A percentile compares a stretch with the other conserved stretches of the same genome.
phyloP scores from a whole-genome alignment of 1,140 invertebrate species.

The Bombus pascuorum region DNA sequence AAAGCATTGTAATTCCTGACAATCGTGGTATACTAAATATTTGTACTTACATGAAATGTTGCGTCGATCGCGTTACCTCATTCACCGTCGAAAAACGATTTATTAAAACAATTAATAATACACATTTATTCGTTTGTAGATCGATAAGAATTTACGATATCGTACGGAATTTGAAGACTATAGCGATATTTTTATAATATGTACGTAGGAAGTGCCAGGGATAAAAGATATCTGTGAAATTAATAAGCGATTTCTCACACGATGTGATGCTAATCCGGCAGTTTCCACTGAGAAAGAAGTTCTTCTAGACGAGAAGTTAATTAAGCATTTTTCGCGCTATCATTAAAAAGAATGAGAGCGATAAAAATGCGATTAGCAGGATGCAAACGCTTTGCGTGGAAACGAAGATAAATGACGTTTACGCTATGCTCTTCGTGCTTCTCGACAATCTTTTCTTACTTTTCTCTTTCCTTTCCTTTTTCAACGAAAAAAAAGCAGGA shows the following conservation, averaged over 20 bases:
- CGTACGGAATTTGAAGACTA: not conserved
- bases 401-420: not conserved
- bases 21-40: not conserved
- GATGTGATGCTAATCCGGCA: not conserved
- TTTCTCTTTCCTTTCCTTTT: not conserved
- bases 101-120: not conserved
- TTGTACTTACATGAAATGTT: not conserved
- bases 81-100: too few relatives aligned
- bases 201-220: not conserved
- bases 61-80: not conserved
- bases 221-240: not conserved
- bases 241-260: conserved; percentile 4
- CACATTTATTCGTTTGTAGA: not conserved
- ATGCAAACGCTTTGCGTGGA: not conserved
- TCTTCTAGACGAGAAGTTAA: not conserved
- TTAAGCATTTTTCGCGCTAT: conserved; percentile 8
- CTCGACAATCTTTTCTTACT: not conserved
- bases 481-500: conserved; percentile 21
- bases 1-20: not conserved
- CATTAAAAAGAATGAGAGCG: not conserved
- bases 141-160: not conserved
- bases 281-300: not conserved
- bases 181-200: not conserved
- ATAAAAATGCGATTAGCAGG: not conserved
- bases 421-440: conserved; percentile 8